Conservation (phyloP, 2,888 invertebrate species). For the Gastracanthus pulcherrimus region DNA sequence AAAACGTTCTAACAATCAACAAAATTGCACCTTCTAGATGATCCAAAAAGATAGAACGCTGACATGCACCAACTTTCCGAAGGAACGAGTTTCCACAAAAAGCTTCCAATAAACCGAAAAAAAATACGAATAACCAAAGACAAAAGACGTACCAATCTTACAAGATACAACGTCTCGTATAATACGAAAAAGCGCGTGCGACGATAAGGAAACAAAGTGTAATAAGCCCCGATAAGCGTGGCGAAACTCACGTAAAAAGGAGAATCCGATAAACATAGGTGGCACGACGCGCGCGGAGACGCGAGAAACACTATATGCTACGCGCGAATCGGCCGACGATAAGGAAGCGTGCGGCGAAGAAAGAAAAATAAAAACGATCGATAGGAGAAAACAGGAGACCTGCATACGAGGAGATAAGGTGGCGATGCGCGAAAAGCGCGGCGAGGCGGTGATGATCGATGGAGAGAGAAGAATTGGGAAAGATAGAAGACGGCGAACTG, state of each 20-base stretch:
- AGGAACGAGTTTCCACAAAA: too few relatives aligned
- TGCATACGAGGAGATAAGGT: background rate
- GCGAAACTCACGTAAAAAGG: slow-evolving; percentile 46
- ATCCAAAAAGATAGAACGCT: too few relatives aligned
- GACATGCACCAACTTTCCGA: too few relatives aligned
- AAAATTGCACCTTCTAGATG: too few relatives aligned
- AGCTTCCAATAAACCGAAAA: too few relatives aligned
- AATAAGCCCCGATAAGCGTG: slow-evolving; percentile 47
- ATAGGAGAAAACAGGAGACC: background rate
- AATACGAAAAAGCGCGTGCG: background rate
- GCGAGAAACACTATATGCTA: too few relatives aligned
- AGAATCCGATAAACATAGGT: slow-evolving; percentile 37
- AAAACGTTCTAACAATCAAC: too few relatives aligned
- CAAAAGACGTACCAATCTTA: too few relatives aligned
- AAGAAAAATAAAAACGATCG: slow-evolving; percentile 17
- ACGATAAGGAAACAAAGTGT: slow-evolving; percentile 51
- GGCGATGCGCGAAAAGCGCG: background rate
- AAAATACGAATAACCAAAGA: too few relatives aligned
- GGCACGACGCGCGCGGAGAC: slow-evolving; percentile 32
- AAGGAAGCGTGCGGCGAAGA: background rate
- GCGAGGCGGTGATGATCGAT: background rate
- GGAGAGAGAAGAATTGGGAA: background rate
- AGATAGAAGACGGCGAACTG: background rate
- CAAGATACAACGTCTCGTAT: too few relatives aligned
- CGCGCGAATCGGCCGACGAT: slow-evolving; percentile 26